Evolutionary conservation across 2,888 invertebrate genomes (phyloP), one percentile per base, ranked within the genome.

Genomic region (Drosophila nr. fundita): DNA sequence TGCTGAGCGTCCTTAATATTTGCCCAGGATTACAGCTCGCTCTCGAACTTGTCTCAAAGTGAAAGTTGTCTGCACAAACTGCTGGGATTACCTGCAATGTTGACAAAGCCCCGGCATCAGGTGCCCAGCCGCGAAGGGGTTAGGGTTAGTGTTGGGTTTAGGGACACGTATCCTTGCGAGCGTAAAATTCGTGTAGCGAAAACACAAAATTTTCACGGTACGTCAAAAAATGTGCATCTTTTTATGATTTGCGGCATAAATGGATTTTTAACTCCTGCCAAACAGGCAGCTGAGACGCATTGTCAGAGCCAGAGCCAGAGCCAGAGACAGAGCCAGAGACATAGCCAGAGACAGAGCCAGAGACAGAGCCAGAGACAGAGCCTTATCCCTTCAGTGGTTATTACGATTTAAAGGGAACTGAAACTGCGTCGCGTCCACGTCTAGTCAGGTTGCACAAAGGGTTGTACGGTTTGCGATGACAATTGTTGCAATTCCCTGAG

Each of bases 161-260:
- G 27, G 13, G 18, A 30, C 27, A 15, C 30, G 60, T 53, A 73
- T 54, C 68, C 68, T 69, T 73, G 57, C 55, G 48, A 78, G 80
- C 91, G 78, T 78, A 83, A 83, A 89, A 90, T 88, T 68, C 68
- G 75, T 90, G 80, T 83, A 82, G 77, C 83, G 73, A 90, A 88
- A 87, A 89, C 81, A 83, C 87, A 71, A 74, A 59, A 82, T 85
- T 76, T 88, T 69, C 82, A 89, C 72, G 83, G 75, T 76, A 68
- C 67, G 62, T 73, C 68, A 67, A 66, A 65, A 68, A 64, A 64
- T 58, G 53, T 67, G 69, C 72, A 90, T 75, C 75, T 79, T 85
- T 89, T 87, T 90, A 89, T 79, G 86, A 81, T 85, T 83, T 83
- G 90, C 90, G 77, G 75, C 86, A 75, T 82, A 89, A 89, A 89